Evolutionary conservation across 2,888 invertebrate genomes (phyloP).

Genomic region (Sarcophaga carnaria): DNA sequence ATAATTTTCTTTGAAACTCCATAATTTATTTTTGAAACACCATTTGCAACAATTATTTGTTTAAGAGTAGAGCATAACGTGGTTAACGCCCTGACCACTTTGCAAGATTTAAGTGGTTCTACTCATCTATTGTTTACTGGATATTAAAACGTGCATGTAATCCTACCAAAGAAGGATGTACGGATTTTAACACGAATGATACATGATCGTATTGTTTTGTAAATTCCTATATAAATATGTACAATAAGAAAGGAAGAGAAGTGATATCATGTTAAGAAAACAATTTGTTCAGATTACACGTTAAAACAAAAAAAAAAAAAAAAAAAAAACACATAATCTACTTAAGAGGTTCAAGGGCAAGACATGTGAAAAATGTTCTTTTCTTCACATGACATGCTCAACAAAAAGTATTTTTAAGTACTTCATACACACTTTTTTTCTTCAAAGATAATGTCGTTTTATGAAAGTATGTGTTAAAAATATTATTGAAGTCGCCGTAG

Average conservation of each 20-base stretch:
- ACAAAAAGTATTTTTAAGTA: not conserved
- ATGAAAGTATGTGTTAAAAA: no score
- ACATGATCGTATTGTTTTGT: slow-evolving; percentile 31
- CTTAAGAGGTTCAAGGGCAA: not conserved
- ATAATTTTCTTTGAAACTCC: no score
- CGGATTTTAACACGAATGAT: slow-evolving; percentile 12
- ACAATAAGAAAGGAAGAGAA: not conserved
- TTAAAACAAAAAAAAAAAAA: not conserved
- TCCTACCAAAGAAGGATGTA: slow-evolving; percentile 23
- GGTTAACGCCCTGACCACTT: slow-evolving; percentile 43
- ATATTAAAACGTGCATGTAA: slow-evolving; percentile 13
- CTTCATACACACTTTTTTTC: no score
- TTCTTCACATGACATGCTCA: not conserved
- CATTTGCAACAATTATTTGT: no score
- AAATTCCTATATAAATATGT: not conserved
- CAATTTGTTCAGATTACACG: slow-evolving; percentile 41
- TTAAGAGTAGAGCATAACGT: no score
- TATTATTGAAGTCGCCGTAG: no score
- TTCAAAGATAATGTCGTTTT: no score
- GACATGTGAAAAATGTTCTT: not conserved
- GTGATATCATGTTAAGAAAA: slow-evolving; percentile 46
- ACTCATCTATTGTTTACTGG: not conserved
- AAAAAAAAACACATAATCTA: slow-evolving; percentile 8
- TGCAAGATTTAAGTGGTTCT: slow-evolving; percentile 25
- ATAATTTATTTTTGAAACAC: no score